These are phyloP conservation scores for Mythimna pallens DNA, from an alignment of 2,888 invertebrate species.

Conservation along the genomic window DNA sequence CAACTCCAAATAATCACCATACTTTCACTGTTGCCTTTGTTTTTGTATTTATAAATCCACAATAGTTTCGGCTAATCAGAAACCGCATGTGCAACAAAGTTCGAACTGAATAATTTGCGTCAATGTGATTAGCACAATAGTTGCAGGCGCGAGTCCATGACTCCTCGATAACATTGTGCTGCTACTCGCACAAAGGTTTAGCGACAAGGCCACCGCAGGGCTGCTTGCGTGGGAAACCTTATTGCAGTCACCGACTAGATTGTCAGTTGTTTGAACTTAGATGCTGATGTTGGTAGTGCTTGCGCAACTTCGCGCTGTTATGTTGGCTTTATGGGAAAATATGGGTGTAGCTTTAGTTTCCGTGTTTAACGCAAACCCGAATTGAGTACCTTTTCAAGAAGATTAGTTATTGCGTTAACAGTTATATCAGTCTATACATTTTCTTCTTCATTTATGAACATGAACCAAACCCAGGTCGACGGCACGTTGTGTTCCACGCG, in stretches of 20 bases:
- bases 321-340: conserved; percentile 41
- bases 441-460: not conserved
- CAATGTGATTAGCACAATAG: conserved; percentile 65
- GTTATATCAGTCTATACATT: not conserved
- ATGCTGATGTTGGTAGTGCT: conserved; percentile 33
- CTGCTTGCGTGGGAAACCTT: conserved; percentile 77
- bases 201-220: conserved; percentile 79
- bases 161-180: conserved; percentile 68
- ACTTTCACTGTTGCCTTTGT: not conserved
- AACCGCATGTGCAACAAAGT: conserved; percentile 21
- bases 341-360: conserved; percentile 29
- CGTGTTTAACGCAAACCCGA: conserved; percentile 38
- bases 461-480: too few species aligned
- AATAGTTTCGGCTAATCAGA: conserved; percentile 1
- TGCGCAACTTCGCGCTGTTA: conserved; percentile 45
- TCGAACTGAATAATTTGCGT: conserved; percentile 42
- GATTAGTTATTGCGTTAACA: not conserved
- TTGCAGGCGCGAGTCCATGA: conserved; percentile 71
- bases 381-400: not conserved
- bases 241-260: conserved; percentile 62
- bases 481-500: too few species aligned
- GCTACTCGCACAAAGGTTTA: conserved; percentile 80
- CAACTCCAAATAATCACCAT: not conserved
- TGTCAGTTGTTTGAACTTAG: conserved; percentile 62
- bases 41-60: not conserved